Conservation (phyloP, 2,113 vertebrate genomes). For the Silurus meridionalis region DNA sequence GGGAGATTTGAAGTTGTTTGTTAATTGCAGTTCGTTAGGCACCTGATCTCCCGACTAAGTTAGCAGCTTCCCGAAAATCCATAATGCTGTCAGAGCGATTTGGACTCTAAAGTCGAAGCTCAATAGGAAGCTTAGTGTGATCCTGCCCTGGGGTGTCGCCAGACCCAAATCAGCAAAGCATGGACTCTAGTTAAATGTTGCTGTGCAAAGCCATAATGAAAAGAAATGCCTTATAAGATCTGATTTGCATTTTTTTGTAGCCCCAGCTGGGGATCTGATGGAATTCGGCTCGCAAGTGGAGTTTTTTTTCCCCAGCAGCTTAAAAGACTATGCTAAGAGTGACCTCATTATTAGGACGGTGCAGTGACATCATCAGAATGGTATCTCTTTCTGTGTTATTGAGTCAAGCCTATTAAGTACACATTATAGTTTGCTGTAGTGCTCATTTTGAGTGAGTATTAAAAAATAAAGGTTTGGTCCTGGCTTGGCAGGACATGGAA, state of each 20-base stretch:
- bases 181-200: conserved; percentile 11
- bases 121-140: conserved; percentile 17
- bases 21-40: conserved; percentile 44
- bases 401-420: neutral
- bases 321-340: neutral
- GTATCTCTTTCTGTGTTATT: neutral
- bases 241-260: conserved; percentile 19
- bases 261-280: neutral
- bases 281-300: neutral
- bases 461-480: neutral
- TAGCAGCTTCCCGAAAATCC: conserved; percentile 40
- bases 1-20: conserved; percentile 17
- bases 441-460: neutral
- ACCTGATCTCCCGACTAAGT: conserved; percentile 40
- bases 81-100: conserved; percentile 37
- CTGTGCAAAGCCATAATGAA: conserved; percentile 4
- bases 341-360: neutral
- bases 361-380: neutral
- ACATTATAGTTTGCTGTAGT: neutral
- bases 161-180: neutral
- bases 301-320: neutral
- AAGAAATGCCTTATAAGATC: neutral
- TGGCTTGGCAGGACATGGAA: neutral
- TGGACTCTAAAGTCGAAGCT: conserved; percentile 13
- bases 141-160: conserved; percentile 4